A percentile compares a stretch with the other conserved stretches of the same genome.
Conservation (phyloP, 2,888 invertebrate genomes). For the Hydrotaea cyrtoneurina region DNA sequence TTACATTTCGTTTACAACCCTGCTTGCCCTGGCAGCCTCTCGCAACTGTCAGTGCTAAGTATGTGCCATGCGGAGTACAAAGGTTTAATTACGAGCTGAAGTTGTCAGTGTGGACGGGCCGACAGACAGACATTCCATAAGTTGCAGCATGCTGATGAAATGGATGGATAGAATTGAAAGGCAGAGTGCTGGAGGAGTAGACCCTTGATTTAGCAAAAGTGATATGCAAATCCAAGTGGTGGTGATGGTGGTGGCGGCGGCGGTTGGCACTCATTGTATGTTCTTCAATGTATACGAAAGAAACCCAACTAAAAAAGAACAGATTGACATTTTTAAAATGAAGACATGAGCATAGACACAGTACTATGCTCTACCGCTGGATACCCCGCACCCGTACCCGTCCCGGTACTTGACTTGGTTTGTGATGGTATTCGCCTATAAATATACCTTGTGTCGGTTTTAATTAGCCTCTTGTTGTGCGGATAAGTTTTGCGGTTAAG, state of each 20-base stretch:
- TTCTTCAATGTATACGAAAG: background rate
- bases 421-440: slow-evolving; percentile 4
- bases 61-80: background rate
- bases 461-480: background rate
- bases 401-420: slow-evolving; percentile 27
- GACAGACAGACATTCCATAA: background rate
- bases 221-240: slow-evolving; percentile 23
- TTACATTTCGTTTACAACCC: slow-evolving; percentile 12
- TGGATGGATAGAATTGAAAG: background rate
- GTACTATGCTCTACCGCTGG: background rate
- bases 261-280: background rate
- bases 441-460: background rate
- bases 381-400: background rate
- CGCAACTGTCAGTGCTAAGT: too few species aligned
- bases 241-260: background rate
- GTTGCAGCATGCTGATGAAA: background rate
- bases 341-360: slow-evolving; percentile 6
- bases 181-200: background rate
- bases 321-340: slow-evolving; percentile 27
- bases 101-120: background rate
- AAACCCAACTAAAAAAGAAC: background rate
- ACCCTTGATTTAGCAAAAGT: slow-evolving; percentile 15
- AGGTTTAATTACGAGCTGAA: slow-evolving; percentile 9
- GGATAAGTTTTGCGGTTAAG: background rate
- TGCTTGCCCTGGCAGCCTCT: too few species aligned